A percentile compares a stretch with the other conserved stretches of the same genome.
Evolutionary conservation across 2,888 invertebrate species (phyloP).

Genomic region (Lamproptera curius): DNA sequence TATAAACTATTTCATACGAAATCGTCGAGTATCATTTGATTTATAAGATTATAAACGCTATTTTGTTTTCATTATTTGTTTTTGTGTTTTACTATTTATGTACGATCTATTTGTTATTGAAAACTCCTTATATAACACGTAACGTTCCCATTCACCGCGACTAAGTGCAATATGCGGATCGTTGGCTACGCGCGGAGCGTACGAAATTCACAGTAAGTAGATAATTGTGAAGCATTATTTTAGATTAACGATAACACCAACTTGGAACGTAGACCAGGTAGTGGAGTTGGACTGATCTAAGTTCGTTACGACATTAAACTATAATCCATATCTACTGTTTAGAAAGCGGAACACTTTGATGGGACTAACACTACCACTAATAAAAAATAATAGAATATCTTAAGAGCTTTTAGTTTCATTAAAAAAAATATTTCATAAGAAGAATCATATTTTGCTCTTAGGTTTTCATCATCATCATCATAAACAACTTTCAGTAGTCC

Average conservation of each 20-base stretch:
- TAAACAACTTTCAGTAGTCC: no score
- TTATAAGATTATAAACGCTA: no score
- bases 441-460: no score
- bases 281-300: constrained; percentile 3
- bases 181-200: constrained; percentile 8
- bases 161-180: constrained; percentile 15
- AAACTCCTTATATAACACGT: constrained; percentile 20
- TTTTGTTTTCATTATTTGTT: no score
- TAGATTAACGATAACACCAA: constrained; percentile 16
- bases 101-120: constrained; percentile 14
- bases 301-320: constrained; percentile 15
- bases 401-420: no score
- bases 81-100: constrained; percentile 7
- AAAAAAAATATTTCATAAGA: no score
- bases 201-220: constrained; percentile 1
- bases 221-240: constrained; percentile 14
- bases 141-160: constrained; percentile 13
- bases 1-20: no score
- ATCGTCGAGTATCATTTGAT: no score
- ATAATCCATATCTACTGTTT: constrained; percentile 4
- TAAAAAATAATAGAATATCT: no score
- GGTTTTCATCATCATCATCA: no score
- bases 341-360: no score
- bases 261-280: constrained; percentile 18
- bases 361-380: no score